A percentile compares a stretch with the other conserved stretches of the same genome.
Evolutionary conservation across 2,888 invertebrate species (phyloP).

Genomic region (Eulithis prunata): DNA sequence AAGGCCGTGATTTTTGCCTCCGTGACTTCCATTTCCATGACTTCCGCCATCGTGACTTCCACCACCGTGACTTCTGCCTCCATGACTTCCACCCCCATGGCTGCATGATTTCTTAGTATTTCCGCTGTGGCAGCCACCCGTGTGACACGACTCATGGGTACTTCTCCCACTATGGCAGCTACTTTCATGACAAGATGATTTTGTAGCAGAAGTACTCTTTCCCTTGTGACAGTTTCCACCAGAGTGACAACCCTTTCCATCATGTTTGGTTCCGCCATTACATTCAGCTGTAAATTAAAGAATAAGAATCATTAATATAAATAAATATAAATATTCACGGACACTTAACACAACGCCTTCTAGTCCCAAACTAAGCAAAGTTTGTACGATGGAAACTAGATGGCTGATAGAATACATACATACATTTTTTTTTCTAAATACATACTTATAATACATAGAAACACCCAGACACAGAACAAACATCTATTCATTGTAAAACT

Average conservation of each 20-base stretch:
- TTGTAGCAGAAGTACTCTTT: neutral
- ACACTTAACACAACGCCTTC: no score
- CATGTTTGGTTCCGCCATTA: neutral
- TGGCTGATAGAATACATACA: no score
- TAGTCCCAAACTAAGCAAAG: no score
- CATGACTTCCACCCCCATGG: neutral
- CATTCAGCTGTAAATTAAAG: slow-evolving; percentile 1
- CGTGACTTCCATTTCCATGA: neutral
- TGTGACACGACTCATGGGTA: neutral
- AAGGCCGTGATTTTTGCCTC: neutral
- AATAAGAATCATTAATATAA: neutral
- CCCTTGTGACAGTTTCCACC: neutral
- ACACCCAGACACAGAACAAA: no score
- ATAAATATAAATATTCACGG: no score
- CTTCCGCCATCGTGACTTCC: neutral
- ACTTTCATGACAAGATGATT: neutral
- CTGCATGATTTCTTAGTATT: neutral
- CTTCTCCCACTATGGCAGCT: neutral
- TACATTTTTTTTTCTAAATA: no score
- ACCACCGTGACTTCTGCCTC: neutral
- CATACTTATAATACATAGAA: no score
- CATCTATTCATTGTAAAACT: no score
- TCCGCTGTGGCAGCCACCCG: neutral
- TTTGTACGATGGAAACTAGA: no score
- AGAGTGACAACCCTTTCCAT: neutral